Percentiles rank a stretch among this genome's conserved stretches.
phyloP scores from a whole-genome alignment of 2,797 vertebrate genomes.

The Vultur gryphus region DNA sequence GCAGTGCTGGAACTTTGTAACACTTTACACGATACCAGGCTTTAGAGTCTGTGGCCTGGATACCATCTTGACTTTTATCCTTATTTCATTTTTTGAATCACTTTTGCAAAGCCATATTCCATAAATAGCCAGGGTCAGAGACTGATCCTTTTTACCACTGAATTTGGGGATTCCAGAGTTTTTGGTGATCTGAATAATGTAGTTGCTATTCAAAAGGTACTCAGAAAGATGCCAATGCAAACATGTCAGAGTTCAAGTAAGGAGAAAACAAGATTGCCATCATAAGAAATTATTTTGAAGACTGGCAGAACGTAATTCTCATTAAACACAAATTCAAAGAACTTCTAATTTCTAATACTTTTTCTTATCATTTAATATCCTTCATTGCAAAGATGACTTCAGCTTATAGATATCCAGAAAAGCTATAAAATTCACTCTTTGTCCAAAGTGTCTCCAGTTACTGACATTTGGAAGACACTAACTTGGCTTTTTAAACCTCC shows the following conservation, averaged over 20 bases:
- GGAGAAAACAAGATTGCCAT: not conserved
- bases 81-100: not conserved
- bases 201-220: not conserved
- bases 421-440: not conserved
- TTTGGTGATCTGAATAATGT: not conserved
- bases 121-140: not conserved
- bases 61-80: not conserved
- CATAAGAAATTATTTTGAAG: not conserved
- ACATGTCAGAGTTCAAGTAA: not conserved
- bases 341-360: not conserved
- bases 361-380: not conserved
- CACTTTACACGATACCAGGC: not conserved
- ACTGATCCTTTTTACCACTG: not conserved
- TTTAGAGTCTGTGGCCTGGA: not conserved
- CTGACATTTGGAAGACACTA: slow-evolving; percentile 27
- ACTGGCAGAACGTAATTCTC: not conserved
- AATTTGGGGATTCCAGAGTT: not conserved
- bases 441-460: not conserved
- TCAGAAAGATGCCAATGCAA: not conserved
- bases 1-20: not conserved
- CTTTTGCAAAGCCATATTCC: not conserved
- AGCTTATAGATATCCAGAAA: not conserved
- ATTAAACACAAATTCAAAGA: not conserved
- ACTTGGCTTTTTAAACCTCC: slow-evolving; percentile 46
- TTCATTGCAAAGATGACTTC: not conserved